These are phyloP conservation scores for Fopius arisanus DNA, from an alignment of 1,140 invertebrate genomes.

Conservation along the genomic window DNA sequence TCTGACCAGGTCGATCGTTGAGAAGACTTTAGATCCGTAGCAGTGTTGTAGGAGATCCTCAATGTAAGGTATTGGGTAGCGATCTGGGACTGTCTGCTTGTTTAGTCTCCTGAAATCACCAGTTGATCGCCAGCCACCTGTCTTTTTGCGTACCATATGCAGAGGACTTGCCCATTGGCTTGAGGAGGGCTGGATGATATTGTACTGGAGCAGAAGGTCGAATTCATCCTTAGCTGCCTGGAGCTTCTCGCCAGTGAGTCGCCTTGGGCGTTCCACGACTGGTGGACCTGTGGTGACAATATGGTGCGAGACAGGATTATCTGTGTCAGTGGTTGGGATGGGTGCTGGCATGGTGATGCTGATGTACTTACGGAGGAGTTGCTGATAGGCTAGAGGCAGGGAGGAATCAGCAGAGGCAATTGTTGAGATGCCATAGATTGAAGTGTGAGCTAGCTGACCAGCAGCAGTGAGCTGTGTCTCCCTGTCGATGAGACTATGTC, in stretches of 20 bases:
- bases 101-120: conserved; percentile 57
- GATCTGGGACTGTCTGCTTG: conserved; percentile 42
- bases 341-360: conserved; percentile 51
- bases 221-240: conserved; percentile 47
- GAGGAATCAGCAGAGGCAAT: not conserved
- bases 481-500: conserved; percentile 21
- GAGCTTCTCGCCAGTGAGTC: conserved; percentile 41
- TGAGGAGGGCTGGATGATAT: conserved; percentile 44
- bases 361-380: conserved; percentile 36
- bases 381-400: conserved; percentile 28
- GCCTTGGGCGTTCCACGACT: conserved; percentile 33
- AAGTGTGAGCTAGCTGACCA: not conserved
- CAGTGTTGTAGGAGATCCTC: conserved; percentile 50
- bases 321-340: conserved; percentile 25
- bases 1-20: conserved; percentile 51
- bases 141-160: conserved; percentile 48
- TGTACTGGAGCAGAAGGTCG: conserved; percentile 44
- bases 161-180: conserved; percentile 55
- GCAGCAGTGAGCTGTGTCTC: not conserved
- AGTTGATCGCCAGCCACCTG: conserved; percentile 43
- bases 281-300: conserved; percentile 41
- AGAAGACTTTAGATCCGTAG: conserved; percentile 45
- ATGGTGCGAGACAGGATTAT: conserved; percentile 43
- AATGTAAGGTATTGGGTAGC: conserved; percentile 42
- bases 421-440: not conserved